Evolutionary conservation across 2,888 invertebrate species (phyloP), one percentile per base, ranked within the genome.

Genomic region (Thera britannica): DNA sequence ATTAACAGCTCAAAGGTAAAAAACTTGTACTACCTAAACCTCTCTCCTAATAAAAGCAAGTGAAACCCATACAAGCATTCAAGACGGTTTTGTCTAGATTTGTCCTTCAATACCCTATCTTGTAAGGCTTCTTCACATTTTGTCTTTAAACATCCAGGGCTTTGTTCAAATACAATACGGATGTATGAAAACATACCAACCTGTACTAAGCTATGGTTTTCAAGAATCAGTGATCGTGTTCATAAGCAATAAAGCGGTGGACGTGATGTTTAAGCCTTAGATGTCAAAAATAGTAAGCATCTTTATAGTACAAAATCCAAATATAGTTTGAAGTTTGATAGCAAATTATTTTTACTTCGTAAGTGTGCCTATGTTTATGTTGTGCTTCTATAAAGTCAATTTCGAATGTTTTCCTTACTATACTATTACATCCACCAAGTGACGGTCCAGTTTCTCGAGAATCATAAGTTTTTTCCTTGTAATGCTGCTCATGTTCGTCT

Each of bases 151-250:
- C 52, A 51, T 51, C 5, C 59, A 12, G 36, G 61, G 48, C 44
- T 55, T 62, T 46, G 49, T 62, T 36, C 56, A 38, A 41, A 58
- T 9, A 56, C 62, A 65, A 68, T 68, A 12, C 54, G 48, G 69
- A 70, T 72, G 71, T 72, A 71, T 70, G 72, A 72, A 72, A 71
- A 72, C 69, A 70, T 70, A 65, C 68, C 58, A 65, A 69, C 54
- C 68, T 57, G 64, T 54, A 46, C 60, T 71, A 65, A 44, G 51
- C 5, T 44, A 35, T 44, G 11, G 51, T 55, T 48, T 36, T 4
- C 44, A 44, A 11, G 11, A 35, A 44, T 5, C 8, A 2, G 54
- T 3, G 12, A 34, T 54, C 41, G 34, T 41, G 3, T 23, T 56
- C 41, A 44, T 12, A n/a, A 57, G 12, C 23, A 48, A 7, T 51